These are phyloP conservation scores for Coryphaenoides rupestris DNA, from an alignment of 2,113 vertebrate species.

Conservation along the genomic window DNA sequence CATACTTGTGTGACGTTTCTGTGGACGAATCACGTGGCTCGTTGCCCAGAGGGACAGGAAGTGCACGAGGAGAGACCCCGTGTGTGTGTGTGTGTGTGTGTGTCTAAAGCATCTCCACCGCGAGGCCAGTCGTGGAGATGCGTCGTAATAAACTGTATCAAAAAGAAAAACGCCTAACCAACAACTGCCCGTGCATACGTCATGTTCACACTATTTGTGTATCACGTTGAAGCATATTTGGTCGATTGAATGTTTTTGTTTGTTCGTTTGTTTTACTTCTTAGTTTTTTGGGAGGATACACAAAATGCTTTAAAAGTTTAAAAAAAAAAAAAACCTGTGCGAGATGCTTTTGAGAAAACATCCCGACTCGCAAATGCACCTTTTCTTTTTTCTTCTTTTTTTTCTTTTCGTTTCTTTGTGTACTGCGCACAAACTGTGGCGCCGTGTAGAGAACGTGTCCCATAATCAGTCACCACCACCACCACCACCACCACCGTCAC, in stretches of 20 bases:
- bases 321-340: conserved; percentile 33
- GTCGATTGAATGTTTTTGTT: conserved; percentile 17
- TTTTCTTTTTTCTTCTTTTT: conserved; percentile 28
- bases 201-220: background rate
- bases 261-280: conserved; percentile 9
- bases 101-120: no score
- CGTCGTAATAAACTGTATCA: background rate
- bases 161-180: background rate
- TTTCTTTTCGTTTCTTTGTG: conserved; percentile 26
- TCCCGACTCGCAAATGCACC: conserved; percentile 37
- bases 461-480: conserved; percentile 45
- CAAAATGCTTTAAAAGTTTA: conserved; percentile 52
- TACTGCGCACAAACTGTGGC: conserved; percentile 34
- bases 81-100: no score
- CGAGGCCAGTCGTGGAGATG: background rate
- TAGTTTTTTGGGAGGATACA: conserved; percentile 31
- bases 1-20: background rate
- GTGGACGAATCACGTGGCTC: background rate
- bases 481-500: no score
- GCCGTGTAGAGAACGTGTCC: conserved; percentile 48
- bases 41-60: no score
- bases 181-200: background rate
- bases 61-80: no score
- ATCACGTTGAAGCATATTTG: conserved; percentile 25
- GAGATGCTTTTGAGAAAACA: conserved; percentile 13